phyloP scores from a whole-genome alignment of 2,888 invertebrate species.

The Ecliptopera silaceata region DNA sequence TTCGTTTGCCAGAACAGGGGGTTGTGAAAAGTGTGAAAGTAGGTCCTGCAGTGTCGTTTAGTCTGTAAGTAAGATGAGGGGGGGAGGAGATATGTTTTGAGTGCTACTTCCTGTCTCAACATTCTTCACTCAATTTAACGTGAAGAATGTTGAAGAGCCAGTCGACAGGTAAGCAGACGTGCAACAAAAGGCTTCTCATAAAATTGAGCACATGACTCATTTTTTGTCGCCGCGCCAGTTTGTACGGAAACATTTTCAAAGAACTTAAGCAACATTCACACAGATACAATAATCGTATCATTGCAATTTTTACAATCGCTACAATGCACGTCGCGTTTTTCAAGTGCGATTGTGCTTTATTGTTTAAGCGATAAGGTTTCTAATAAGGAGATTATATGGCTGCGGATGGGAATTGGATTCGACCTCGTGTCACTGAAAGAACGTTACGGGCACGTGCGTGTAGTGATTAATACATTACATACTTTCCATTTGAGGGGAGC shows the following conservation, averaged over 20 bases:
- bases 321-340: slow-evolving; percentile 29
- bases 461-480: slow-evolving; percentile 53
- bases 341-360: slow-evolving; percentile 47
- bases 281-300: slow-evolving; percentile 43
- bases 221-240: slow-evolving; percentile 41
- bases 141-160: slow-evolving; percentile 27
- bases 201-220: slow-evolving; percentile 55
- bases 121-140: slow-evolving; percentile 14
- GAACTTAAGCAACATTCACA: slow-evolving; percentile 47
- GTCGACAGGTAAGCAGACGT: slow-evolving; percentile 46
- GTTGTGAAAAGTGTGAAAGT: background rate
- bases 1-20: background rate
- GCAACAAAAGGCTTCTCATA: slow-evolving; percentile 46
- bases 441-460: slow-evolving; percentile 67
- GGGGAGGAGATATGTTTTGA: background rate
- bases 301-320: slow-evolving; percentile 29
- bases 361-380: slow-evolving; percentile 64
- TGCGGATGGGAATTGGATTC: slow-evolving; percentile 69
- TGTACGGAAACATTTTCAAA: slow-evolving; percentile 46
- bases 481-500: slow-evolving; percentile 43
- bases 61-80: background rate
- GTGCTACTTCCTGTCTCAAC: slow-evolving; percentile 14
- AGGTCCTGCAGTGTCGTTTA: background rate
- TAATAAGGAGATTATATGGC: slow-evolving; percentile 69
- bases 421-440: slow-evolving; percentile 67